phyloP scores from a whole-genome alignment of 2,888 invertebrate genomes.

The Tipula confusa region DNA sequence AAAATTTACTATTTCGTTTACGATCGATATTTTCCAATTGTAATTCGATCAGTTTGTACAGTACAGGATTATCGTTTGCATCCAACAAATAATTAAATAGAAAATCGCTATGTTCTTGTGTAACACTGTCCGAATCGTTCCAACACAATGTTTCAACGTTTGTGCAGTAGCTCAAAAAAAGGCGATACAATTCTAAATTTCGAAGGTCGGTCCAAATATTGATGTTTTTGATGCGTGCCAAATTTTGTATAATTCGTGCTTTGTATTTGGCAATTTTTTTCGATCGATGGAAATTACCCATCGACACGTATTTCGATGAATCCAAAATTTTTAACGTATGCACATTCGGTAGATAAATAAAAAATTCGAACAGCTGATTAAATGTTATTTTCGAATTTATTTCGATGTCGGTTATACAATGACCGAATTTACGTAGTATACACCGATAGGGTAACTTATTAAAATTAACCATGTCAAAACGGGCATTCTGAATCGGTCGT shows the following conservation, averaged over 20 bases:
- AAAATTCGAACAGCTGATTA: not conserved
- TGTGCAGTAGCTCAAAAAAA: not conserved
- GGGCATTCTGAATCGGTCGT: not conserved
- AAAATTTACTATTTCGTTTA: not conserved
- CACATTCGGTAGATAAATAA: not conserved
- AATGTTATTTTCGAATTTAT: not conserved
- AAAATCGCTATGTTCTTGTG: not conserved
- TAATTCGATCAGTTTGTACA: not conserved
- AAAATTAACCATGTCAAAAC: not conserved
- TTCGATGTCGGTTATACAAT: not conserved
- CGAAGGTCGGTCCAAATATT: not conserved
- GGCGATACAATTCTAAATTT: not conserved
- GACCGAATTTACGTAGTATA: not conserved
- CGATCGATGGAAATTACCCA: not conserved
- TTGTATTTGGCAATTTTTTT: not conserved
- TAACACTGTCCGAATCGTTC: not conserved
- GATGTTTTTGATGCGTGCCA: not conserved
- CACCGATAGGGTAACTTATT: not conserved
- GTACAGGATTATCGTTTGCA: not conserved
- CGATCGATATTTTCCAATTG: not conserved
- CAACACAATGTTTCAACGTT: not conserved
- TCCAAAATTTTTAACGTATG: not conserved
- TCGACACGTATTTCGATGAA: not conserved
- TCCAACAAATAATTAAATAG: not conserved
- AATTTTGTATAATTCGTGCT: not conserved